Evolutionary conservation across 2,797 vertebrate species (phyloP), one percentile per base, ranked within the genome.

Genomic region (Taeniopygia guttata): DNA sequence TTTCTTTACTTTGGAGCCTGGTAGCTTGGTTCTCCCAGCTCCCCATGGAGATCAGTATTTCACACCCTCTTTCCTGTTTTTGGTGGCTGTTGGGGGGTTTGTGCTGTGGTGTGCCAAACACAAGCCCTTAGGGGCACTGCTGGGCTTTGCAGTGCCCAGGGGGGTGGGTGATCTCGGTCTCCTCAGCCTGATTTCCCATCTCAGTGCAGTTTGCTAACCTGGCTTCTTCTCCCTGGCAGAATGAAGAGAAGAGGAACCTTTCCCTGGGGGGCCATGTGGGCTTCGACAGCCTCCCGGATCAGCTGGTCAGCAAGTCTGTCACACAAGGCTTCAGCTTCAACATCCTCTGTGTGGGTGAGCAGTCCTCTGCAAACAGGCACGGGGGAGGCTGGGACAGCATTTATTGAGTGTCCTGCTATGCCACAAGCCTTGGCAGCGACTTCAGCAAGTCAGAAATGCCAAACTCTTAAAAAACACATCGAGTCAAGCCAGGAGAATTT

Each of bases 291-390:
- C 98, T 99, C 94, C 99, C 99, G 0, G 99, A 99, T 93, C 99
- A 99, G 97, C 98, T 99, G 96, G 99, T 99, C 98, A 99, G 99
- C 97, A 99, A 99, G 98, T 99, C 99, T 12, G 99, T 99, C 97
- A 98, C 98, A 16, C 99, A 99, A 96, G 99, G 99, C 90, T 99
- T 99, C 98, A 99, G 99, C 97, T 99, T 99, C 98, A 99, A 99
- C 97, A 99, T 99, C 93, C 99, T 99, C 83, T 99, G 99, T 87
- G 99, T 99, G 95, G 99, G 99, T 99, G 97, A 98, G 99, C 98
- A 0, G 25, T 19, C 70, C 70, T n/a, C 62, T 73, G 79, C 58
- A 45, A 34, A 32, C 30, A 40, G 34, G 0, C n/a, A 0, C 2
- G 56, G 64, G 48, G 17, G 45, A 67, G 45, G 14, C 9, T 84